Percentiles rank a stretch among this genome's conserved stretches.
phyloP scores from a whole-genome alignment of 2,113 vertebrate species.

The Pelodiscus sinensis region DNA sequence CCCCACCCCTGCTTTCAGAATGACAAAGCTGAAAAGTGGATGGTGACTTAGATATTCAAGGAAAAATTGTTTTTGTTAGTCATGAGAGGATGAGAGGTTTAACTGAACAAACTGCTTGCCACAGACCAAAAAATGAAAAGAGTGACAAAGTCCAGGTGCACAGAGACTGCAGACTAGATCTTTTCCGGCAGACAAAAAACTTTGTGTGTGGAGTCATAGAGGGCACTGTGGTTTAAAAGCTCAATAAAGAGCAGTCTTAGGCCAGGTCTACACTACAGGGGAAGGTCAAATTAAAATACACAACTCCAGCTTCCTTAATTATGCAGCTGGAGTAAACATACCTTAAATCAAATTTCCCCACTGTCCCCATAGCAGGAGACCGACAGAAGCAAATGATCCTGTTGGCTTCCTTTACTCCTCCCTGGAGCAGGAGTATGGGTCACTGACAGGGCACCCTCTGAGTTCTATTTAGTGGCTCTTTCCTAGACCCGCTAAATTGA shows the following conservation, averaged over 20 bases:
- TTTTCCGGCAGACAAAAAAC: rapidly evolving
- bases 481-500: no score
- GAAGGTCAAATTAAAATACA: no score
- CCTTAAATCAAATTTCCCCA: no score
- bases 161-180: neutral
- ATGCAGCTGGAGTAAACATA: no score
- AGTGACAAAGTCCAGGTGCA: neutral
- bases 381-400: no score
- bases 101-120: neutral
- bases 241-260: neutral
- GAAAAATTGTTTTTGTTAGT: neutral
- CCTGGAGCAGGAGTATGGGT: no score
- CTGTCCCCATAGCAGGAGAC: no score
- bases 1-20: neutral
- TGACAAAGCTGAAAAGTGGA: neutral
- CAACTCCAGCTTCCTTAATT: no score
- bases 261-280: no score
- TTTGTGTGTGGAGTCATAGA: neutral
- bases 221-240: neutral
- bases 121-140: neutral
- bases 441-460: no score
- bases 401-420: no score
- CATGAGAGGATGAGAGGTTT: rapidly evolving
- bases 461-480: no score
- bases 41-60: neutral